Evolutionary conservation across 2,113 vertebrate genomes (phyloP).

Genomic region (Hippocampus barbouri): DNA sequence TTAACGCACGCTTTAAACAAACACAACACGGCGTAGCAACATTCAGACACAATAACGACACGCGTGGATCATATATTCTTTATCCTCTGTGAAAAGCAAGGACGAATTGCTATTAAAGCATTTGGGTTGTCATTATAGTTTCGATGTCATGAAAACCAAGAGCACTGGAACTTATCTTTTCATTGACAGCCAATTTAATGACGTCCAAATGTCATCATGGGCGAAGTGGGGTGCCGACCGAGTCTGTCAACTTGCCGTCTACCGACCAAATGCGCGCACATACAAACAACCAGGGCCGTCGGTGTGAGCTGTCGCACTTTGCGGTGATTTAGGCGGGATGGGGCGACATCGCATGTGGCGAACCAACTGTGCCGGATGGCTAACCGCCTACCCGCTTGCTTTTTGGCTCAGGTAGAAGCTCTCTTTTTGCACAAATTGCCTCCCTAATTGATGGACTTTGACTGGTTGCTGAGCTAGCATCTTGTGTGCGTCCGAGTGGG

Average conservation of each 20-base stretch:
- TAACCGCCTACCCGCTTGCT: slow-evolving; percentile 58
- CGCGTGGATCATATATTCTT: too few relatives aligned
- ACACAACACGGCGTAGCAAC: too few relatives aligned
- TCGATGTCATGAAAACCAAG: too few relatives aligned
- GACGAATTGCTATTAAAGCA: too few relatives aligned
- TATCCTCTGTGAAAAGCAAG: too few relatives aligned
- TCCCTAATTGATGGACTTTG: slow-evolving; percentile 66
- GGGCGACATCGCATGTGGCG: slow-evolving; percentile 29
- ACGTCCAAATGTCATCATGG: slow-evolving; percentile 47
- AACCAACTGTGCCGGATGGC: slow-evolving; percentile 57
- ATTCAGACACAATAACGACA: too few relatives aligned
- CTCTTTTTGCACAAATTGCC: slow-evolving; percentile 59
- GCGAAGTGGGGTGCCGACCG: slow-evolving; percentile 38
- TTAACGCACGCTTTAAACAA: too few relatives aligned
- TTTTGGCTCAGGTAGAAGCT: slow-evolving; percentile 66
- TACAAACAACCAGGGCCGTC: not conserved
- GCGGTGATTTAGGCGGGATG: not conserved
- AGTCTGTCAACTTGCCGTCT: slow-evolving; percentile 8
- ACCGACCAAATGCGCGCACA: too few relatives aligned
- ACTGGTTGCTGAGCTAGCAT: slow-evolving; percentile 45
- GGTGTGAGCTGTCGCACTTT: not conserved
- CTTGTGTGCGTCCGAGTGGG: slow-evolving; percentile 14
- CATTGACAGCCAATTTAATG: not conserved
- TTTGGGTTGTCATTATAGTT: too few relatives aligned
- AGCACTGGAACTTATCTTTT: too few relatives aligned